These are phyloP conservation scores for Leucopternis melanops DNA, from an alignment of 2,113 vertebrate genomes.

Conservation along the genomic window DNA sequence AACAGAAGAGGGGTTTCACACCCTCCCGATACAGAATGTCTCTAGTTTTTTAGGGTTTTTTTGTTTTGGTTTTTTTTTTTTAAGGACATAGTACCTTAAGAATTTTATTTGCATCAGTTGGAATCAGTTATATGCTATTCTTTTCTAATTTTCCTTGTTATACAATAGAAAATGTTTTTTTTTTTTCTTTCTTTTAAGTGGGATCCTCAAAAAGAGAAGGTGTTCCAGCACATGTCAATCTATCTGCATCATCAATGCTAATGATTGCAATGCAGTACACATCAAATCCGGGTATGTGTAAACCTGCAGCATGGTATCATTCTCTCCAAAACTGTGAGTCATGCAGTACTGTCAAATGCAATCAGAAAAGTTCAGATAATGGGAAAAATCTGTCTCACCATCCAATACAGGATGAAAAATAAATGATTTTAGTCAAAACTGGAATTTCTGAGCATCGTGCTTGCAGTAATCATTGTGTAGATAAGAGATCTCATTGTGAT, in stretches of 20 bases:
- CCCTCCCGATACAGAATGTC: background rate
- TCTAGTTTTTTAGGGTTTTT: background rate
- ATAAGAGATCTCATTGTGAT: background rate
- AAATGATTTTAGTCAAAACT: background rate
- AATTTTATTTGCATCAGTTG: background rate
- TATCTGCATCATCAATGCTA: constrained; percentile 97
- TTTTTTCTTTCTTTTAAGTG: constrained; percentile 75
- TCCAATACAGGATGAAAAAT: background rate
- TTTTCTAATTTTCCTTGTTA: background rate
- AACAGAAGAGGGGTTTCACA: background rate
- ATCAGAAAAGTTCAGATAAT: background rate
- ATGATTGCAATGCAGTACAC: constrained; percentile 99
- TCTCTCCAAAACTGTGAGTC: background rate
- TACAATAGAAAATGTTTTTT: background rate
- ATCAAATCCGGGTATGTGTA: constrained; percentile 87
- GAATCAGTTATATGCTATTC: background rate
- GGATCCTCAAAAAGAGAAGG: constrained; percentile 93
- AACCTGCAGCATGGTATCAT: background rate
- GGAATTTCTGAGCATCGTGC: background rate
- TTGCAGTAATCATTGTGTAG: background rate
- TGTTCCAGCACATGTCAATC: constrained; percentile 93
- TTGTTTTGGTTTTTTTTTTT: background rate
- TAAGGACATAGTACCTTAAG: background rate
- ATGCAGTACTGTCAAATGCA: background rate
- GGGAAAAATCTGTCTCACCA: background rate